Conservation (phyloP, 2,797 vertebrate species). For the Podarcis lilfordi region DNA sequence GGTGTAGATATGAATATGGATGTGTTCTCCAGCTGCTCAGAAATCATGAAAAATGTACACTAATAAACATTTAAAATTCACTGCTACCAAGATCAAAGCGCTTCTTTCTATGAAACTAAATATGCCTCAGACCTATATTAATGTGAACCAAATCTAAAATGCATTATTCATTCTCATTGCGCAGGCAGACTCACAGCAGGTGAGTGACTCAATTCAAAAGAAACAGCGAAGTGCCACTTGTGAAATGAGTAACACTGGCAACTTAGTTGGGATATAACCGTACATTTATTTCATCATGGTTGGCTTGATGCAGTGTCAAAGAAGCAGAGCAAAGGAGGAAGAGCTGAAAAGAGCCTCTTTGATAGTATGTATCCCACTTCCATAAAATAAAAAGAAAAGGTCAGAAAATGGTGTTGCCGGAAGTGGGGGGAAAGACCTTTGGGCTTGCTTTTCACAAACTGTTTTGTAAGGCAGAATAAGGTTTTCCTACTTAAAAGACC, state of each 20-base stretch:
- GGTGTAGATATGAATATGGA: conserved; percentile 46
- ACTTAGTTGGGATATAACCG: conserved; percentile 47
- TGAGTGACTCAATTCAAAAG: conserved; percentile 58
- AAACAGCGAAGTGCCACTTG: conserved; percentile 59
- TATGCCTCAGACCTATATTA: conserved; percentile 59
- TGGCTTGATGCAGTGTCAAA: conserved; percentile 45
- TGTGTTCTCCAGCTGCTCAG: background rate
- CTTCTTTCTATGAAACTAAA: conserved; percentile 64
- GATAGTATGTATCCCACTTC: conserved; percentile 17
- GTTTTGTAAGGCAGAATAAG: conserved; percentile 2
- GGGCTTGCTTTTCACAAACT: background rate
- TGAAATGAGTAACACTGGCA: conserved; percentile 51
- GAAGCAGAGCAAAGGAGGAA: conserved; percentile 27
- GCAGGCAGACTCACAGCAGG: conserved; percentile 51
- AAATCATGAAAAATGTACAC: conserved; percentile 53
- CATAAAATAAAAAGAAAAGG: background rate
- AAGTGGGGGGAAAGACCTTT: background rate
- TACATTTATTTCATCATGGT: conserved; percentile 48
- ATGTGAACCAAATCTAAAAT: conserved; percentile 56
- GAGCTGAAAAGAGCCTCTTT: conserved; percentile 32
- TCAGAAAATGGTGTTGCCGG: background rate
- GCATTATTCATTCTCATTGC: conserved; percentile 54
- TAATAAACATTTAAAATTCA: conserved; percentile 65
- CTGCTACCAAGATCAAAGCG: conserved; percentile 53
- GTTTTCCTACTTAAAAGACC: background rate